Conservation (phyloP, 1,140 invertebrate species). For the Leptopilina boulardi region DNA sequence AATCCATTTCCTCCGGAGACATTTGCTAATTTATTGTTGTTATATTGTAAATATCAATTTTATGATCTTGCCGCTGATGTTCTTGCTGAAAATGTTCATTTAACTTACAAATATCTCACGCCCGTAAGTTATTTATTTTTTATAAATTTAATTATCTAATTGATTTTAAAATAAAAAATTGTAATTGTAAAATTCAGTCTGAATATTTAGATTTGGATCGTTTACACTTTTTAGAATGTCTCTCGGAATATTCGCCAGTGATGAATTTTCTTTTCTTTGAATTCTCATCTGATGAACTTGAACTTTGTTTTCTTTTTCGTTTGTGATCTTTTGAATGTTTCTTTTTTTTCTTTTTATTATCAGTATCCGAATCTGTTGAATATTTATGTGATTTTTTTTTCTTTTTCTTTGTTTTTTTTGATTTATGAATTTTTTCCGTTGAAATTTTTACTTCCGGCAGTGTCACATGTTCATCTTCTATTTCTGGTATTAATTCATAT, state of each 20-base stretch:
- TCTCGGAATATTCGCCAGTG: not conserved
- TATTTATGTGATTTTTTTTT: conserved; percentile 60
- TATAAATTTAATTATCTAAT: conserved; percentile 35
- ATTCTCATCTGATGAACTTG: conserved; percentile 48
- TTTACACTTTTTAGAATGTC: conserved; percentile 66
- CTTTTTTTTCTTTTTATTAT: conserved; percentile 59
- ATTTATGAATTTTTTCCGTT: conserved; percentile 48
- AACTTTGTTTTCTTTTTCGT: conserved; percentile 56
- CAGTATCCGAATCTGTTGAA: conserved; percentile 47
- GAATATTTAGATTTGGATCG: conserved; percentile 60
- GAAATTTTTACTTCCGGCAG: conserved; percentile 22
- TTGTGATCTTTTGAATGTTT: conserved; percentile 64
- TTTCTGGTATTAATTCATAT: conserved; percentile 71
- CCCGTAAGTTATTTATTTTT: conserved; percentile 79
- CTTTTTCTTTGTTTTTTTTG: conserved; percentile 58
- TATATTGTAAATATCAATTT: conserved; percentile 98
- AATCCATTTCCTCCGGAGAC: conserved; percentile 98
- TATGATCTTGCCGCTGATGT: conserved; percentile 99
- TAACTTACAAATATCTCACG: conserved; percentile 97
- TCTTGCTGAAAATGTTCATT: conserved; percentile 97
- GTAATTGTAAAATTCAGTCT: conserved; percentile 45
- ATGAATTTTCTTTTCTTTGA: conserved; percentile 51
- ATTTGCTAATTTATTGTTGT: conserved; percentile 95
- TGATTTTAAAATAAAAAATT: conserved; percentile 36
- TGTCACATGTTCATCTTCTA: conserved; percentile 56